Conservation (phyloP, 2,113 vertebrate genomes). For the Bubalus kerabau region DNA sequence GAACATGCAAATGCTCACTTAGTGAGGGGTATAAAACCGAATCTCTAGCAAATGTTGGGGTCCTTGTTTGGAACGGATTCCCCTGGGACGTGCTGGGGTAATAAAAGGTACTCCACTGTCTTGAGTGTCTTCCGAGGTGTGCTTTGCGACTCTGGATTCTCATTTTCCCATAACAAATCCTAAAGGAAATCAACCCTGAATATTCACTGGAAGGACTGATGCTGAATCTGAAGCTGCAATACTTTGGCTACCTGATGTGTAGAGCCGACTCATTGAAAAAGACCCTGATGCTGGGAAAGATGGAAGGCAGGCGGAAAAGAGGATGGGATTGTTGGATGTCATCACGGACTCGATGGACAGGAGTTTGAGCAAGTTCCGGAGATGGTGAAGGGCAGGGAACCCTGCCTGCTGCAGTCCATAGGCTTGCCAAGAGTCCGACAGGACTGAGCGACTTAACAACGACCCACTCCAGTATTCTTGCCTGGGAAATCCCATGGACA, state of each 20-base stretch:
- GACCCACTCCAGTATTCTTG: too few species aligned
- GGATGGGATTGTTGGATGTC: neutral
- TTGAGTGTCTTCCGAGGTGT: fast-evolving
- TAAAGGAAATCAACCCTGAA: neutral
- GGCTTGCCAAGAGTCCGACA: too few species aligned
- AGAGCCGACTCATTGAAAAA: neutral
- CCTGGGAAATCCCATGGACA: too few species aligned
- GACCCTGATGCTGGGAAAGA: neutral
- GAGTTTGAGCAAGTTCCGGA: too few species aligned
- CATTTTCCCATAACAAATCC: neutral
- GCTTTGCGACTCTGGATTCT: neutral
- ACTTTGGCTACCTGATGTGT: neutral
- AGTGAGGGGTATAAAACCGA: neutral
- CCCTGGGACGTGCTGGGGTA: neutral
- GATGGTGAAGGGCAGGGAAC: too few species aligned
- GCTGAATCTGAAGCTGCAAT: neutral
- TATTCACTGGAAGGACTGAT: neutral
- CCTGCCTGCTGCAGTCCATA: too few species aligned
- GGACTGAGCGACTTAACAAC: too few species aligned
- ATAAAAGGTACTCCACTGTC: neutral
- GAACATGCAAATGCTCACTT: neutral
- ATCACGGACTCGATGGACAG: too few species aligned
- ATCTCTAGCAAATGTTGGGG: neutral
- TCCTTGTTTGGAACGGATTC: neutral
- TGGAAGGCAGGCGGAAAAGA: neutral